These are phyloP conservation scores for Micromys minutus DNA, from an alignment of 2,113 vertebrate species.

Conservation along the genomic window DNA sequence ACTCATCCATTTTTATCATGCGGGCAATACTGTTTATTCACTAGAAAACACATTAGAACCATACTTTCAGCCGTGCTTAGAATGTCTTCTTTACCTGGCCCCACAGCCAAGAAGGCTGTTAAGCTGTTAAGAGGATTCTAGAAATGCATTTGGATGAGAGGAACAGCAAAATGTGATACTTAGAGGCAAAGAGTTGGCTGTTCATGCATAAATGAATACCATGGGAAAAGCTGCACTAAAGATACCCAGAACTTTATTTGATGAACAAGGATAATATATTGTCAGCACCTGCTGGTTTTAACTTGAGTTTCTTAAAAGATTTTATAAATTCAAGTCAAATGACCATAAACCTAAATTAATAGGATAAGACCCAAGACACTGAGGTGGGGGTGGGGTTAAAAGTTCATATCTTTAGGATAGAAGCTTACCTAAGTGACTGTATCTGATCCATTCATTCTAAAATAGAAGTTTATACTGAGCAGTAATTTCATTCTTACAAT, in stretches of 20 bases:
- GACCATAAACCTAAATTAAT: constrained; percentile 69
- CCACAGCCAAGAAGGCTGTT: constrained; percentile 44
- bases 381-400: background rate
- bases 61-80: constrained; percentile 26
- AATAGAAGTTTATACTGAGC: constrained; percentile 38
- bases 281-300: constrained; percentile 51
- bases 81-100: constrained; percentile 39
- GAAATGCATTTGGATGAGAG: constrained; percentile 69
- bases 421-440: background rate
- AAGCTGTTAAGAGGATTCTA: constrained; percentile 70
- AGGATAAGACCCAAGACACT: constrained; percentile 62
- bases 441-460: constrained; percentile 34
- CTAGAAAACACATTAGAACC: constrained; percentile 67
- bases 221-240: constrained; percentile 64
- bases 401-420: background rate
- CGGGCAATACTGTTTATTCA: constrained; percentile 30
- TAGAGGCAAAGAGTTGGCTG: constrained; percentile 42
- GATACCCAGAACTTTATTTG: constrained; percentile 69
- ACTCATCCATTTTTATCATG: constrained; percentile 69
- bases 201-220: constrained; percentile 77
- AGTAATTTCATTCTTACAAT: constrained; percentile 31
- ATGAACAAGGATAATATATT: constrained; percentile 59
- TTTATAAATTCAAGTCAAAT: constrained; percentile 49
- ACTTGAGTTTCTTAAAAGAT: constrained; percentile 40
- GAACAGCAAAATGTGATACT: constrained; percentile 46